A percentile compares a stretch with the other conserved stretches of the same genome.
Conservation (phyloP, 2,888 invertebrate species). For the Disparrhopalites patrizii region DNA sequence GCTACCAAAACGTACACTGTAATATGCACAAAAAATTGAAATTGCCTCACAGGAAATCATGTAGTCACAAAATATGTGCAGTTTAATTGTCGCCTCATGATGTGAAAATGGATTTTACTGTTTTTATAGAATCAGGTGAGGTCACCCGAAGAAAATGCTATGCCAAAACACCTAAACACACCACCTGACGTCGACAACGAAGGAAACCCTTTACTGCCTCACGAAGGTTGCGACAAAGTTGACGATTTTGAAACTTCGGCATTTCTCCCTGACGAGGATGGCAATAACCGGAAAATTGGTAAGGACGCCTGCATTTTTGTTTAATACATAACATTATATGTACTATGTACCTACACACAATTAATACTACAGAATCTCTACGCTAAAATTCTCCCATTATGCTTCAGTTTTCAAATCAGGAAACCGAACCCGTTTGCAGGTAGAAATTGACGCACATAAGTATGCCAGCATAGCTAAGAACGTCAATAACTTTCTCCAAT, state of each 20-base stretch:
- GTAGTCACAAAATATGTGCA: background rate
- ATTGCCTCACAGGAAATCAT: too few relatives aligned
- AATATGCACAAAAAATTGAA: background rate
- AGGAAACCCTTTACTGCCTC: background rate
- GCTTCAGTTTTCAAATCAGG: too few relatives aligned
- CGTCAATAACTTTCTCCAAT: too few relatives aligned
- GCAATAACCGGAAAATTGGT: background rate
- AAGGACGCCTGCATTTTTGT: too few relatives aligned
- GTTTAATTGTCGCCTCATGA: background rate
- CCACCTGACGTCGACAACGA: background rate
- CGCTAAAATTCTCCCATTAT: too few relatives aligned
- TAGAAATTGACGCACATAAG: too few relatives aligned
- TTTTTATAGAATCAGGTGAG: background rate
- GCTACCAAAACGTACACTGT: background rate
- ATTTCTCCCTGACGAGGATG: background rate
- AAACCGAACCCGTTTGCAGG: too few relatives aligned
- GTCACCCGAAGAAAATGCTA: conserved; percentile 8
- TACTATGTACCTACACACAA: too few relatives aligned
- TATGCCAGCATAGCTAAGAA: too few relatives aligned
- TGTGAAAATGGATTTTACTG: background rate
- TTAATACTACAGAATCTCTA: too few relatives aligned
- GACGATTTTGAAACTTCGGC: background rate
- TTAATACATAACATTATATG: too few relatives aligned
- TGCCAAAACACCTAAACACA: background rate
- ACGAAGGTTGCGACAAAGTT: background rate